These are phyloP conservation scores for Schizopygopsis malacanthus DNA, from an alignment of 2,797 vertebrate species.

Conservation along the genomic window DNA sequence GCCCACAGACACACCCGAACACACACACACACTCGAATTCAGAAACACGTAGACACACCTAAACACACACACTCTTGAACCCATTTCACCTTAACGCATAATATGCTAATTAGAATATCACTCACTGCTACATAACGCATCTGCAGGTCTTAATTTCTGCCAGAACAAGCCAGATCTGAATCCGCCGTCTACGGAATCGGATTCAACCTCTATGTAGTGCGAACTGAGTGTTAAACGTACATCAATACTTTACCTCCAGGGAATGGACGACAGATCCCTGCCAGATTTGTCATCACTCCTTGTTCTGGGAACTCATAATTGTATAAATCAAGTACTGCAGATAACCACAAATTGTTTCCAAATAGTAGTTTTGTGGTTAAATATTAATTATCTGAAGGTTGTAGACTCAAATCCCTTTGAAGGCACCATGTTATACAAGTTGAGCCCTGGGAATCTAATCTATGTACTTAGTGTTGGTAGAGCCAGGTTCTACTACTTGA, in stretches of 20 bases:
- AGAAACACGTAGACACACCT: constrained; percentile 14
- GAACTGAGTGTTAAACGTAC: neutral
- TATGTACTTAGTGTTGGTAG: neutral
- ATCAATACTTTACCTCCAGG: neutral
- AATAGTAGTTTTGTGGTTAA: neutral
- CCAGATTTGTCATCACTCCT: neutral
- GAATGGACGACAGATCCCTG: neutral
- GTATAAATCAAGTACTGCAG: neutral
- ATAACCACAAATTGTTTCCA: neutral
- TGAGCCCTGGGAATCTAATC: neutral
- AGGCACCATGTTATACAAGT: neutral
- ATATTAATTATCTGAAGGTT: neutral
- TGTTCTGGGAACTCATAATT: neutral
- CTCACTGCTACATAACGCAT: neutral
- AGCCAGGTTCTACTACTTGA: neutral
- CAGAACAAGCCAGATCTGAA: neutral
- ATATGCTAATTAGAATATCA: neutral
- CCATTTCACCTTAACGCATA: neutral
- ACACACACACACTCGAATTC: neutral
- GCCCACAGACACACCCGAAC: constrained; percentile 20
- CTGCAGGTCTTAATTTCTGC: neutral
- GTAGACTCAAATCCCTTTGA: neutral
- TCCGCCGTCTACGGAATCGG: neutral
- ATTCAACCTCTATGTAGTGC: neutral
- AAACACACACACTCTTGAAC: neutral